phyloP scores from a whole-genome alignment of 2,113 vertebrate species.

The Tychaedon coryphoeus region DNA sequence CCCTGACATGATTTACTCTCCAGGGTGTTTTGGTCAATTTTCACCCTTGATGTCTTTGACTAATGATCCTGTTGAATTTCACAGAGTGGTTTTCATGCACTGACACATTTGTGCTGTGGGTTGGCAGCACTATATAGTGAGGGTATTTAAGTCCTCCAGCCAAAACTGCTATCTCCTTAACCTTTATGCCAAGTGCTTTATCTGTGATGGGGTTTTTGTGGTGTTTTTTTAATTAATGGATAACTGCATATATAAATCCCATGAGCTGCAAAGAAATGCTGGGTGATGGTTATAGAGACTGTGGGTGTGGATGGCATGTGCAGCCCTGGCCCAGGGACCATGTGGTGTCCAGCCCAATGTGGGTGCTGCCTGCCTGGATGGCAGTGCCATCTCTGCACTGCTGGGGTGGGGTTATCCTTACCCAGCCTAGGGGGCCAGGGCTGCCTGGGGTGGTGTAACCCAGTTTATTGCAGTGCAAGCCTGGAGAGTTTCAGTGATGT shows the following conservation, averaged over 20 bases:
- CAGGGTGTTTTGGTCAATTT: slow-evolving; percentile 7
- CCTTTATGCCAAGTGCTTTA: neutral
- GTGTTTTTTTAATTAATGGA: neutral
- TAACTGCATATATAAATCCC: neutral
- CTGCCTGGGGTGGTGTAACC: neutral
- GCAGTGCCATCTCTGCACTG: neutral
- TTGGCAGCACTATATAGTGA: slow-evolving; percentile 27
- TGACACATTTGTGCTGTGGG: neutral
- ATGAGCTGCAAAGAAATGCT: neutral
- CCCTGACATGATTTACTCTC: neutral
- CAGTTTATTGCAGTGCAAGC: neutral
- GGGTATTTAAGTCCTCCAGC: neutral
- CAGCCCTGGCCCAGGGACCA: neutral
- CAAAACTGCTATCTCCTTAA: neutral
- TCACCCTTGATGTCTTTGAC: neutral
- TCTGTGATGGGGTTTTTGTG: neutral
- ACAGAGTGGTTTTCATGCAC: neutral
- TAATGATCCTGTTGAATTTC: slow-evolving; percentile 2
- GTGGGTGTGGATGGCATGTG: accelerated
- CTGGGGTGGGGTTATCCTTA: neutral
- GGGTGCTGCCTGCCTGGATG: neutral
- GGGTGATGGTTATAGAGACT: neutral
- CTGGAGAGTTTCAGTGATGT: neutral
- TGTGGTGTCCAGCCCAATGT: accelerated
- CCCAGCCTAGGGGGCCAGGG: neutral